Evolutionary conservation across 2,888 invertebrate genomes (phyloP).

Genomic region (Patella ulyssiponensis): DNA sequence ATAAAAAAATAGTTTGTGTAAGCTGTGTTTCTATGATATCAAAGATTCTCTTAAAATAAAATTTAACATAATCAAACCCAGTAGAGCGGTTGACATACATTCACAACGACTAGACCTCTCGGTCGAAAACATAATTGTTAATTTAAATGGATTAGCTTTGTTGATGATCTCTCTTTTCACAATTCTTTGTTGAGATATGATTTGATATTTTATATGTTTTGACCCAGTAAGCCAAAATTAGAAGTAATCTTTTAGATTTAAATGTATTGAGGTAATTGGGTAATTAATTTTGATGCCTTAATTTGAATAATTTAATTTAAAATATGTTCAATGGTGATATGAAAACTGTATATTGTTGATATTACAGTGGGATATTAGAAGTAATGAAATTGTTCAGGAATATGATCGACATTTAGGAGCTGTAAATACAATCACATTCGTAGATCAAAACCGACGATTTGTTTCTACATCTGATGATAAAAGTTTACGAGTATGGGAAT

Average conservation of each 20-base stretch:
- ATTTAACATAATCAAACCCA: too few species aligned
- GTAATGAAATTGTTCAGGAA: conserved; percentile 96
- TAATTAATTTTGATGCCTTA: neutral
- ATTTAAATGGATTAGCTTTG: too few species aligned
- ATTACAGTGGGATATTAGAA: conserved; percentile 93
- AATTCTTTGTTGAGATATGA: too few species aligned
- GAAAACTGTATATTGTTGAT: neutral
- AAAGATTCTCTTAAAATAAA: too few species aligned
- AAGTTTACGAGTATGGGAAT: conserved; percentile 98
- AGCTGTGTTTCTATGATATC: conserved; percentile 69
- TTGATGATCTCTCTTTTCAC: too few species aligned
- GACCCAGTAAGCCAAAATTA: too few species aligned
- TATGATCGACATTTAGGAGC: conserved; percentile 99
- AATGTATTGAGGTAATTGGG: neutral
- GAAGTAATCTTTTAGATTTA: neutral
- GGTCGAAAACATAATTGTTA: too few species aligned
- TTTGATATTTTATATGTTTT: too few species aligned
- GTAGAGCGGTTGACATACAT: too few species aligned
- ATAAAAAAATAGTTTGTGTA: conserved; percentile 99
- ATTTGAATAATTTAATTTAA: neutral
- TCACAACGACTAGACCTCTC: too few species aligned
- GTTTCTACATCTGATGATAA: conserved; percentile 99
- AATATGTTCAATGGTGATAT: neutral
- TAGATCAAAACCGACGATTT: conserved; percentile 97
- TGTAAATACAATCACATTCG: conserved; percentile 98